phyloP scores from a whole-genome alignment of 2,888 invertebrate species.

The Noctua janthina region DNA sequence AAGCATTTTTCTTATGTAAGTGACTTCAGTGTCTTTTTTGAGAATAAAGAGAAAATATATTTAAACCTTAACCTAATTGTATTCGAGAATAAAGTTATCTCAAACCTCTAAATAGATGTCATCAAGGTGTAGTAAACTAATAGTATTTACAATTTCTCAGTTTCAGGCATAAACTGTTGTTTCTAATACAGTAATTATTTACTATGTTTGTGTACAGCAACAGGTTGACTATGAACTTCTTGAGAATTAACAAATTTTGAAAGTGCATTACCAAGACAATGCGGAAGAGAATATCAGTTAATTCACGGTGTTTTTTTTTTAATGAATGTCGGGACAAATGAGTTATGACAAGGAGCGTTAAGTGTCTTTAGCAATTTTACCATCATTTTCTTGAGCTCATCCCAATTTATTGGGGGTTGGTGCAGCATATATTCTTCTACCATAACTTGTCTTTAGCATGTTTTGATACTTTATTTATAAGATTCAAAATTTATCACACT shows the following conservation, averaged over 20 bases:
- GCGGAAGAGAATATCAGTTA: neutral
- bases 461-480: neutral
- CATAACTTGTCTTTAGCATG: neutral
- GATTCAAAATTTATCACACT: too few relatives aligned
- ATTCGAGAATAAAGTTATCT: neutral
- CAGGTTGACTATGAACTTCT: slow-evolving; percentile 13
- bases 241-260: too few relatives aligned
- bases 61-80: neutral
- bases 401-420: neutral
- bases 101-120: neutral
- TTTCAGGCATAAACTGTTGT: neutral
- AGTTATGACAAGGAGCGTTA: neutral
- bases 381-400: neutral
- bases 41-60: too few relatives aligned
- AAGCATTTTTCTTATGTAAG: too few relatives aligned
- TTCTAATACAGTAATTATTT: slow-evolving; percentile 3
- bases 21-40: too few relatives aligned
- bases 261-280: too few relatives aligned
- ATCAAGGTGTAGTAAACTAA: neutral
- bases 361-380: neutral
- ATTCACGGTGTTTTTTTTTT: neutral
- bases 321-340: neutral
- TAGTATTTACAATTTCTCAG: neutral
- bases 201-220: slow-evolving; percentile 18
- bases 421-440: neutral